These are phyloP conservation scores for Nettapus auritus DNA, from an alignment of 2,113 vertebrate species.

Conservation along the genomic window DNA sequence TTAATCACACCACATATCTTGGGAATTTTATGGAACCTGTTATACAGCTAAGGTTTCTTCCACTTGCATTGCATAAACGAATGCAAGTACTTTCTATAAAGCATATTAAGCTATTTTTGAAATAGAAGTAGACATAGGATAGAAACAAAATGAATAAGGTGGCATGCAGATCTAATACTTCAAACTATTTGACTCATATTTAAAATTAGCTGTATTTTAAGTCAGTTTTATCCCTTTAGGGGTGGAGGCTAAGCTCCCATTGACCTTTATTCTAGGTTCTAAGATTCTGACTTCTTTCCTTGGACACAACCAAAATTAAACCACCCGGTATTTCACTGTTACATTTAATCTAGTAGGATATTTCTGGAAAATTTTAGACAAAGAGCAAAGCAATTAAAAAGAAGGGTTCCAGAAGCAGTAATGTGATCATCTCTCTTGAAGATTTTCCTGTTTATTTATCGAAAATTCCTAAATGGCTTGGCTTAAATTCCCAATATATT, in stretches of 20 bases:
- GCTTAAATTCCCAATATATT: neutral
- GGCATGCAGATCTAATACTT: neutral
- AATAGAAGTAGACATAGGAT: neutral
- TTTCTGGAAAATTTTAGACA: conserved; percentile 25
- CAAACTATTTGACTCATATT: neutral
- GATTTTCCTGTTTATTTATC: neutral
- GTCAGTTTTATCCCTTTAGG: neutral
- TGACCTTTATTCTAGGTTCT: neutral
- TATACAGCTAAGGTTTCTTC: neutral
- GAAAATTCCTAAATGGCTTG: neutral
- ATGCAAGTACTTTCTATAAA: neutral
- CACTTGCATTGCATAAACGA: neutral
- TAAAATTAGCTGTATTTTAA: neutral
- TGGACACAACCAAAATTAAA: conserved; percentile 19
- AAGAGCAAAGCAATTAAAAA: conserved; percentile 1
- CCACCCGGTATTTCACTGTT: neutral
- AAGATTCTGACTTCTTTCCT: neutral
- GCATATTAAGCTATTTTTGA: neutral
- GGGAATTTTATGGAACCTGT: neutral
- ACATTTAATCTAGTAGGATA: neutral
- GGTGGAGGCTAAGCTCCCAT: neutral
- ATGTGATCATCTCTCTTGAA: neutral
- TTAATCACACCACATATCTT: neutral
- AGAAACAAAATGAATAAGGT: neutral
- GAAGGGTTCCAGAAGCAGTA: neutral